These are phyloP conservation scores for Chiloscyllium plagiosum DNA, from an alignment of 2,113 vertebrate genomes.

Conservation along the genomic window DNA sequence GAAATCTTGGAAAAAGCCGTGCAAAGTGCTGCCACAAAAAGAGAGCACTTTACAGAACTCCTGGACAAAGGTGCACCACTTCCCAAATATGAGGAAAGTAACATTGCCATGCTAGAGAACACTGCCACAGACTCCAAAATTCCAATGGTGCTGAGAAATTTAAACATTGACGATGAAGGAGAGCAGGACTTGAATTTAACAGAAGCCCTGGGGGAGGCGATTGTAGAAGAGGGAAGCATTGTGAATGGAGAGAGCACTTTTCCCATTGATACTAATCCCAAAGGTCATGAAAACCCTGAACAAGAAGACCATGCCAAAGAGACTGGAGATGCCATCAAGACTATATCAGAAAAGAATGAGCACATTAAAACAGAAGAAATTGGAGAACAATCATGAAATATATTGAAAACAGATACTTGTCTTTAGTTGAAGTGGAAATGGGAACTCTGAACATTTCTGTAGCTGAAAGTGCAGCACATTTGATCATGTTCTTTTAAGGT, in stretches of 20 bases:
- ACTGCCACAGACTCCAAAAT: slow-evolving; percentile 68
- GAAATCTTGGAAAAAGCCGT: slow-evolving; percentile 82
- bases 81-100: slow-evolving; percentile 76
- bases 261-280: slow-evolving; percentile 58
- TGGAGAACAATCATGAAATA: slow-evolving; percentile 51
- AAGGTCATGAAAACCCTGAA: slow-evolving; percentile 46
- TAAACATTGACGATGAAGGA: slow-evolving; percentile 65
- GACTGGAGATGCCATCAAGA: slow-evolving; percentile 67
- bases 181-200: slow-evolving; percentile 56
- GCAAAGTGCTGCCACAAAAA: slow-evolving; percentile 64
- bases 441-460: slow-evolving; percentile 19
- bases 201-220: slow-evolving; percentile 45
- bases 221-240: slow-evolving; percentile 42
- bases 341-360: slow-evolving; percentile 54
- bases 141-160: slow-evolving; percentile 73
- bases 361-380: slow-evolving; percentile 42
- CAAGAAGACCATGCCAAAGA: slow-evolving; percentile 54
- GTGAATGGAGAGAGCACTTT: slow-evolving; percentile 68
- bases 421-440: background rate
- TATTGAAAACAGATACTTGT: background rate
- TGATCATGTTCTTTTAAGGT: slow-evolving; percentile 34
- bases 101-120: slow-evolving; percentile 76
- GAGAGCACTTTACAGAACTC: slow-evolving; percentile 66
- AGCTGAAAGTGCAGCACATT: slow-evolving; percentile 29
- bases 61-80: slow-evolving; percentile 63